A percentile compares a stretch with the other conserved stretches of the same genome.
Evolutionary conservation across 2,888 invertebrate species (phyloP).

Genomic region (Clitarchus hookeri): DNA sequence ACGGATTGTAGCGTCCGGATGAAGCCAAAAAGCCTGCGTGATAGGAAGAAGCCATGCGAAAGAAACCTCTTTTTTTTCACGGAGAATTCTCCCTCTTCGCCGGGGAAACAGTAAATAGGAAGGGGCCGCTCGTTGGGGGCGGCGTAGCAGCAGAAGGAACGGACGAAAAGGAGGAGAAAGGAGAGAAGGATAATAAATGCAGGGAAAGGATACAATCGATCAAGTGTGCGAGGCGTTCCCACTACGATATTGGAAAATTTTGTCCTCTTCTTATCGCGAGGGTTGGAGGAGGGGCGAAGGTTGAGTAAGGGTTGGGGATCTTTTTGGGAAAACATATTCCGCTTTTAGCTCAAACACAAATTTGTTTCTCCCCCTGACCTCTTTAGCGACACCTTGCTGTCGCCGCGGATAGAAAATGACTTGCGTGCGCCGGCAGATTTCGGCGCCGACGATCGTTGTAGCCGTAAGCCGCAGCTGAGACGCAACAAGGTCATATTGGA

Average conservation of each 20-base stretch:
- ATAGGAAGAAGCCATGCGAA: conserved; percentile 14
- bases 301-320: neutral
- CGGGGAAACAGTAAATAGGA: conserved; percentile 2
- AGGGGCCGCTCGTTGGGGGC: neutral
- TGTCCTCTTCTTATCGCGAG: neutral
- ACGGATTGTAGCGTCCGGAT: neutral
- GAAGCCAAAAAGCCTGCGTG: neutral
- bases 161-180: neutral
- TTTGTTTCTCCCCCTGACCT: conserved; percentile 10
- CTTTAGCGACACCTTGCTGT: neutral
- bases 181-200: conserved; percentile 3
- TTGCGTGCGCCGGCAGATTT: too few relatives aligned
- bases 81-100: neutral
- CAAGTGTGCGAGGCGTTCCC: conserved; percentile 14
- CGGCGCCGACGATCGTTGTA: too few relatives aligned
- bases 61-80: neutral
- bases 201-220: conserved; percentile 14
- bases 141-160: neutral
- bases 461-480: neutral
- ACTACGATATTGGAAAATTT: conserved; percentile 8
- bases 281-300: neutral
- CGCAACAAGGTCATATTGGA: neutral
- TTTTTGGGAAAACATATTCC: conserved; percentile 1
- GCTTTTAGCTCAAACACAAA: conserved; percentile 14
- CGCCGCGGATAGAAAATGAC: neutral